Evolutionary conservation across 1,140 invertebrate genomes (phyloP), one percentile per base, ranked within the genome.

Genomic region (Pseudoatta argentina): DNA sequence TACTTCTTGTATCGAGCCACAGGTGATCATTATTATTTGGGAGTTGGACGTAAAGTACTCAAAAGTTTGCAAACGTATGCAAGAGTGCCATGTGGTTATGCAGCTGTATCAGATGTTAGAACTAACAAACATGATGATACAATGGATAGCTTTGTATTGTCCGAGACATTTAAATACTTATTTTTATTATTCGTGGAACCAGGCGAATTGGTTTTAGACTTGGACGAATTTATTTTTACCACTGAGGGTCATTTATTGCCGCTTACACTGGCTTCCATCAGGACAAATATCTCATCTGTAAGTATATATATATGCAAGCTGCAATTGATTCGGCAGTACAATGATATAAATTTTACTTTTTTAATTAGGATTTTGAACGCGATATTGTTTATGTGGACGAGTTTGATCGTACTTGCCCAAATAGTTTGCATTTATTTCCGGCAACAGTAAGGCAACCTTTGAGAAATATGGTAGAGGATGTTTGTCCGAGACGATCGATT

Each of bases 121-220:
- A 99, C 98, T 2, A 97, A 97, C 69, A 95, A 96, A 88, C 98
- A 98, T 91, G 98, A 99, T 94, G 98, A 99, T 93, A 96, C 99
- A 89, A 99, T 99, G 99, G 99, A 99, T 93, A 99, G 98, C 0
- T 99, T 99, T 96, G 98, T 99, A 1, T 95, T 99, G 0, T 98
- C 99, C 0, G 99, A 99, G 95, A 99, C 99, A 3, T 98, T 99
- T 89, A 99, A 99, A 94, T 99, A 99, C 95, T 95, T 99, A 8
- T 99, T 97, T 95, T 96, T 99, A 91, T 95, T 99, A 78, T 99
- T 99, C 94, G 97, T 98, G 10, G 98, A 99, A 87, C 97, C 98
- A 61, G 96, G 96, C 57, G 98, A 99, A 93, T 94, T 99, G 21
- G 95, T 98, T 34, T 95, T 99, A 30, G 97, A 99, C 94, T 95